Percentiles rank a stretch among this genome's conserved stretches.
Evolutionary conservation across 2,888 invertebrate genomes (phyloP).

Genomic region (Griposia aprilina): DNA sequence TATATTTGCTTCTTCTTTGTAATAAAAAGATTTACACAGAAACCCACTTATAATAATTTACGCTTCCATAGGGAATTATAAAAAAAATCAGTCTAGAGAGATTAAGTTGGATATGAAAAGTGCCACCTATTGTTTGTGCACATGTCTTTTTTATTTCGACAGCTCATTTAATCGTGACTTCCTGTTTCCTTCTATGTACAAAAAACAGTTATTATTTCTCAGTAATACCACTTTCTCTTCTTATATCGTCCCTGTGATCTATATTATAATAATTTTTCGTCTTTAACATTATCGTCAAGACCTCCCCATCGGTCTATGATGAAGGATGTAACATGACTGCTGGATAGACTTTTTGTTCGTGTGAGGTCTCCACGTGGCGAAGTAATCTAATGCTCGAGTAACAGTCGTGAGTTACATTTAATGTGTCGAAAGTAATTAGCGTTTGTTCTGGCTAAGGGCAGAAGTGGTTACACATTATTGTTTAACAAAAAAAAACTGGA

Average conservation of each 20-base stretch:
- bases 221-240: constrained; percentile 2
- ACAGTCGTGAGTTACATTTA: constrained; percentile 62
- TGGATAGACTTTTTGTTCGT: constrained; percentile 53
- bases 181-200: constrained; percentile 13
- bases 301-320: constrained; percentile 17
- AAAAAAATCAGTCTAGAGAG: no score
- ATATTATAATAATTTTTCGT: constrained; percentile 22
- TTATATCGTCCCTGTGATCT: constrained; percentile 1
- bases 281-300: constrained; percentile 24
- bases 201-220: constrained; percentile 7
- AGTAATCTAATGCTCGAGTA: constrained; percentile 58
- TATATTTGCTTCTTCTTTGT: not conserved
- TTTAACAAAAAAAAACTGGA: constrained; percentile 4
- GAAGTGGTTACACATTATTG: constrained; percentile 12
- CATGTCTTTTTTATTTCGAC: not conserved
- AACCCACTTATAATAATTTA: not conserved
- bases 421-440: constrained; percentile 63
- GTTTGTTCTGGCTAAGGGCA: constrained; percentile 28
- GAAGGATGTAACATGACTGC: constrained; percentile 28
- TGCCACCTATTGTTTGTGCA: not conserved
- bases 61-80: not conserved
- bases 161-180: constrained; percentile 8
- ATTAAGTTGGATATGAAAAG: not conserved
- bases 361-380: constrained; percentile 47
- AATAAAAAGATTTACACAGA: not conserved